Percentiles rank a stretch among this genome's conserved stretches.
Evolutionary conservation across 2,113 vertebrate genomes (phyloP).

Genomic region (Verasper variegatus): DNA sequence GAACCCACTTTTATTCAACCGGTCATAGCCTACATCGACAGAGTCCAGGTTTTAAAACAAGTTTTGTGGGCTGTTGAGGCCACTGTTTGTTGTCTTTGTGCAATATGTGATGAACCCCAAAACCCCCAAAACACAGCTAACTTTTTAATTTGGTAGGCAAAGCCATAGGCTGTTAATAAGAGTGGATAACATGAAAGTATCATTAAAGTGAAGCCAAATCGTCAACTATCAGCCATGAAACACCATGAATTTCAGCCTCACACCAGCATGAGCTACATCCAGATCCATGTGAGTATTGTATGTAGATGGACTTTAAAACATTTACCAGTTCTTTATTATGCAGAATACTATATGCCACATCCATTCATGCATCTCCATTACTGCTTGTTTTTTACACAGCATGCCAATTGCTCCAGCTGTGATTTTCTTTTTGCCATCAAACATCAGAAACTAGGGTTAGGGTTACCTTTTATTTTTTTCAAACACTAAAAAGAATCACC

Average conservation of each 20-base stretch:
- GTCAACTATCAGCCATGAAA: not conserved
- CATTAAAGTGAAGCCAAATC: no score
- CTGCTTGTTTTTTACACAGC: not conserved
- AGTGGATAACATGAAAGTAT: no score
- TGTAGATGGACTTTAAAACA: no score
- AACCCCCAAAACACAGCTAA: no score
- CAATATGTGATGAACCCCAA: no score
- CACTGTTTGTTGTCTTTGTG: not conserved
- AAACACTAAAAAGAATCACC: not conserved
- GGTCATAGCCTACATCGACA: not conserved
- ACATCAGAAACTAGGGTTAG: not conserved
- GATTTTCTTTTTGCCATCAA: not conserved
- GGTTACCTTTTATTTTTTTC: not conserved
- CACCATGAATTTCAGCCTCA: not conserved
- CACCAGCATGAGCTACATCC: not conserved
- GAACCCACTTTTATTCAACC: no score
- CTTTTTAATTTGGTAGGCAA: no score
- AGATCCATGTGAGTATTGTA: not conserved
- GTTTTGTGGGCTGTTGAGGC: not conserved
- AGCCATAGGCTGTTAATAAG: no score
- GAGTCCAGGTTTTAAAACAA: not conserved
- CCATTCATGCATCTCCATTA: not conserved
- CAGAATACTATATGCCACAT: not conserved
- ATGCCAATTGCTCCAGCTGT: not conserved
- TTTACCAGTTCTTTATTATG: not conserved